A percentile compares a stretch with the other conserved stretches of the same genome.
Evolutionary conservation across 2,888 invertebrate genomes (phyloP).

Genomic region (Acleris emargana): DNA sequence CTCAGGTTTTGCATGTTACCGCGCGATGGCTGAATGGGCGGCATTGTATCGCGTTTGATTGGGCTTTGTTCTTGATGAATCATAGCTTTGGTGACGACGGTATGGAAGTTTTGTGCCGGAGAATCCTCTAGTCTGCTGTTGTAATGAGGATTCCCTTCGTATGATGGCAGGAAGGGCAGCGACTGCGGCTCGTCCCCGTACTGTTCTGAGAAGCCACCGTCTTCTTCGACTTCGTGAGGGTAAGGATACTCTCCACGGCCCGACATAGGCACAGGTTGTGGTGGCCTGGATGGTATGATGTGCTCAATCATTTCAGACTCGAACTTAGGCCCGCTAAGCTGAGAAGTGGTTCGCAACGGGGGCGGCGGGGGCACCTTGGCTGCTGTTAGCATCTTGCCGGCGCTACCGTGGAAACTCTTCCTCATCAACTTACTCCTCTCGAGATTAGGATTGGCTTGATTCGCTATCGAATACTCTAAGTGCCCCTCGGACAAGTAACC

Average conservation of each 20-base stretch:
- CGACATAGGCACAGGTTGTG: conserved; percentile 65
- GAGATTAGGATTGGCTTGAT: conserved; percentile 90
- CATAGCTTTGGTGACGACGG: conserved; percentile 92
- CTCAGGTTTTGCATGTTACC: conserved; percentile 70
- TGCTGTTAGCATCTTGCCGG: conserved; percentile 90
- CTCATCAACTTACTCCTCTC: conserved; percentile 94
- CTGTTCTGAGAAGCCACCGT: conserved; percentile 79
- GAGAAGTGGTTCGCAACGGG: conserved; percentile 93
- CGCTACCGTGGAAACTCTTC: conserved; percentile 94
- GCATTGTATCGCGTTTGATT: conserved; percentile 75
- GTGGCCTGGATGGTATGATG: conserved; percentile 68
- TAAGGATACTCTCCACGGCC: conserved; percentile 52
- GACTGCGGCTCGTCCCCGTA: conserved; percentile 85
- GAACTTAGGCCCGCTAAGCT: conserved; percentile 89
- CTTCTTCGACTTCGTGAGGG: conserved; percentile 68
- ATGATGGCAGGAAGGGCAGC: conserved; percentile 84
- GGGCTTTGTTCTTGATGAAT: conserved; percentile 93
- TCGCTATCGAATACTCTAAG: conserved; percentile 88
- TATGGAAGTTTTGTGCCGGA: conserved; percentile 82
- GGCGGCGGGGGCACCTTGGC: conserved; percentile 94
- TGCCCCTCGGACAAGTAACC: conserved; percentile 95
- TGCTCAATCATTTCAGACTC: conserved; percentile 81
- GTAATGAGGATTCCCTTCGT: conserved; percentile 73
- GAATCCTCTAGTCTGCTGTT: conserved; percentile 70
- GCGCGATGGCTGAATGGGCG: conserved; percentile 56